Percentiles rank a stretch among this genome's conserved stretches.
Evolutionary conservation across 2,888 invertebrate genomes (phyloP).

Genomic region (Ecliptopera silaceata): DNA sequence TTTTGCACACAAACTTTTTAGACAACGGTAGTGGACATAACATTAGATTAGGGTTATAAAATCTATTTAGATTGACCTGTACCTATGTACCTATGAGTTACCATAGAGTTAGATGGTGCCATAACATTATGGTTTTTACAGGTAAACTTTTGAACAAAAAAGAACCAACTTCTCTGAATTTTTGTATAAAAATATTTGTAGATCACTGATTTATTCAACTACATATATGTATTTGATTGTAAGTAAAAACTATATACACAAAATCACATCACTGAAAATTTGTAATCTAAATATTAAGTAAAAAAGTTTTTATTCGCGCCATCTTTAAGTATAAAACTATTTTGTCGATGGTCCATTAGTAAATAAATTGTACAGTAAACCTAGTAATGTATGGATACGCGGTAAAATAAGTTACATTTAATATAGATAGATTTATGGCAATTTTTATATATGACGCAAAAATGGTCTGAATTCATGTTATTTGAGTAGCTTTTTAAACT

Average conservation of each 20-base stretch:
- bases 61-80: constrained; percentile 56
- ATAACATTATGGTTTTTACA: constrained; percentile 60
- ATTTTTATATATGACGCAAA: constrained; percentile 22
- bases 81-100: constrained; percentile 66
- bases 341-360: constrained; percentile 47
- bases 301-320: constrained; percentile 39
- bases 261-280: too few relatives aligned
- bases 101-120: constrained; percentile 80
- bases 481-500: constrained; percentile 8
- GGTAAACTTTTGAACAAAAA: constrained; percentile 20
- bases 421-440: constrained; percentile 38
- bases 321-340: constrained; percentile 44
- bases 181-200: background rate
- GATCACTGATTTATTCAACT: background rate
- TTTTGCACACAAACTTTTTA: constrained; percentile 28
- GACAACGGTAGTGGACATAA: constrained; percentile 51
- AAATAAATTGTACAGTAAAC: constrained; percentile 48
- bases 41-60: constrained; percentile 36
- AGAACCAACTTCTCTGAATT: background rate
- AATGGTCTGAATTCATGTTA: constrained; percentile 14
- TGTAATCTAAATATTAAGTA: background rate
- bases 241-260: too few relatives aligned
- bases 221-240: too few relatives aligned
- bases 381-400: constrained; percentile 44
- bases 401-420: constrained; percentile 42